Percentiles rank a stretch among this genome's conserved stretches.
phyloP scores from a whole-genome alignment of 2,113 vertebrate species.

The Centropus bengalensis region DNA sequence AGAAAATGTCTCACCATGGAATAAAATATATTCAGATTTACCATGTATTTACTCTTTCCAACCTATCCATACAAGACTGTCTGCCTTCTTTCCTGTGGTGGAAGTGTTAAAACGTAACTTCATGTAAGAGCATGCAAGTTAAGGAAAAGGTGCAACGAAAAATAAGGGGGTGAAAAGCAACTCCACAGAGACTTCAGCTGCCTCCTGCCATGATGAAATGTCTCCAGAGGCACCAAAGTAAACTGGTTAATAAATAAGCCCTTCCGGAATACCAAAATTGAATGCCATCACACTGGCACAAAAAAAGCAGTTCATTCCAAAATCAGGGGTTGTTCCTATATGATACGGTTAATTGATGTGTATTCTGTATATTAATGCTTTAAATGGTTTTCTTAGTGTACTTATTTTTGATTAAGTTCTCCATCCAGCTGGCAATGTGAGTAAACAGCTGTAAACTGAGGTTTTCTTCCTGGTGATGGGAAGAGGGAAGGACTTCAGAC shows the following conservation, averaged over 20 bases:
- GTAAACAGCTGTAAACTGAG: background rate
- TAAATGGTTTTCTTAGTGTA: background rate
- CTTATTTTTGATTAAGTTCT: background rate
- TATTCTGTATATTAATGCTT: background rate
- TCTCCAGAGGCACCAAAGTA: background rate
- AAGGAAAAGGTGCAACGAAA: background rate
- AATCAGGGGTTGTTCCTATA: background rate
- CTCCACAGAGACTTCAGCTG: background rate
- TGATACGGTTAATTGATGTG: background rate
- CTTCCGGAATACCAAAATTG: background rate
- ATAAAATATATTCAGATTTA: background rate
- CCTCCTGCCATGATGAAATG: background rate
- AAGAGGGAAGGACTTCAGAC: background rate
- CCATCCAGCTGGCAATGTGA: background rate
- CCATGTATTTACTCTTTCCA: background rate
- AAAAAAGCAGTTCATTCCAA: background rate
- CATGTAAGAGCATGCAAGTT: rapidly evolving
- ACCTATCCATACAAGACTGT: background rate
- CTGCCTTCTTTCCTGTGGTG: background rate
- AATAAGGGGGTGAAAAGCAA: background rate
- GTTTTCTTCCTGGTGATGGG: background rate
- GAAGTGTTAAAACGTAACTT: background rate
- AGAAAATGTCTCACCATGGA: background rate
- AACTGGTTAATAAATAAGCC: background rate
- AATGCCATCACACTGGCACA: background rate